These are phyloP conservation scores for Polyergus mexicanus DNA, from an alignment of 1,140 invertebrate genomes.

Conservation along the genomic window DNA sequence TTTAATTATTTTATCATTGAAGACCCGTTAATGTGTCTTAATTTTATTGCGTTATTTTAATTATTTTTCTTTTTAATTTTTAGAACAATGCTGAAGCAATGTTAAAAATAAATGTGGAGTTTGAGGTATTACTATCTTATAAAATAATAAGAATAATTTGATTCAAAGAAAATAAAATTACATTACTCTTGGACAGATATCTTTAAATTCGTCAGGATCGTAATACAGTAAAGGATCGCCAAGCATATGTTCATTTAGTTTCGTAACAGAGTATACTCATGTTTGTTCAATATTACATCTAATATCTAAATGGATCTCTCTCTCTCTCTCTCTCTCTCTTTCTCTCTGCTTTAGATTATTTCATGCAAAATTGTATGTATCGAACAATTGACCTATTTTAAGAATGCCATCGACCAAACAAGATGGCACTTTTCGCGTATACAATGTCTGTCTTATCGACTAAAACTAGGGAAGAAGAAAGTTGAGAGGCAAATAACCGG, in stretches of 20 bases:
- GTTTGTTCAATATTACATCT: conserved; percentile 25
- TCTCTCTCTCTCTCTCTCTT: neutral
- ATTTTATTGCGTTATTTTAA: neutral
- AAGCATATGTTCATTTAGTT: neutral
- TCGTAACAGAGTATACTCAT: neutral
- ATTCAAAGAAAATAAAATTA: conserved; percentile 6
- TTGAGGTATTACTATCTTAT: neutral
- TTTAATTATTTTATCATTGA: neutral
- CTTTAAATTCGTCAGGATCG: neutral
- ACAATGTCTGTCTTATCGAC: conserved; percentile 47
- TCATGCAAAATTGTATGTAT: neutral
- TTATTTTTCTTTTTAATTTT: neutral
- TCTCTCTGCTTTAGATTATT: conserved; percentile 1
- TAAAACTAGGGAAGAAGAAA: conserved; percentile 24
- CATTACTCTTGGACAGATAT: neutral
- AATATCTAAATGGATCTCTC: neutral
- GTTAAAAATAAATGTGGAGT: neutral
- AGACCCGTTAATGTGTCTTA: too few relatives aligned
- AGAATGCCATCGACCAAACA: conserved; percentile 58
- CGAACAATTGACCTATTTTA: conserved; percentile 47
- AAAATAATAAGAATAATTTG: conserved; percentile 2
- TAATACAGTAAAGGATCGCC: neutral
- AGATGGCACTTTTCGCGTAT: conserved; percentile 53
- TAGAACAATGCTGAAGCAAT: neutral
- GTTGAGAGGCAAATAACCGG: conserved; percentile 57